Percentiles rank a stretch among this genome's conserved stretches.
These are phyloP conservation scores for Hirtodrosophila cameraria DNA, from an alignment of 2,888 invertebrate genomes.

Conservation along the genomic window DNA sequence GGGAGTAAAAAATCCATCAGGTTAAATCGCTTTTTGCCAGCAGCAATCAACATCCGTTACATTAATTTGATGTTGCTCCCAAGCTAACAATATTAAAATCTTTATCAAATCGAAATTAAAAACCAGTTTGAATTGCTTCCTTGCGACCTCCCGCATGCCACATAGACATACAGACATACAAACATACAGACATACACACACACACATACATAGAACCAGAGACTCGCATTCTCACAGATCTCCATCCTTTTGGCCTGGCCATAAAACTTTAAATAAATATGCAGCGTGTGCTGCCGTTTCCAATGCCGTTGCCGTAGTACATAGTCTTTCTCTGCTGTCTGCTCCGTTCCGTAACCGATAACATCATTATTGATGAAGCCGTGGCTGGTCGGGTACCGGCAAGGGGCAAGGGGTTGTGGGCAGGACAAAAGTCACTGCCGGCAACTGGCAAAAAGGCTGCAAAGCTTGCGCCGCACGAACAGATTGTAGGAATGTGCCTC, in stretches of 20 bases:
- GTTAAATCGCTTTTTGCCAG: slow-evolving; percentile 43
- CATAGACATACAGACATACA: neutral
- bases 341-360: slow-evolving; percentile 70
- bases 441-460: slow-evolving; percentile 69
- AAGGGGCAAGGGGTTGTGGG: slow-evolving; percentile 15
- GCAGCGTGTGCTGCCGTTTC: slow-evolving; percentile 65
- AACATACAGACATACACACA: slow-evolving; percentile 1
- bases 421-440: slow-evolving; percentile 56
- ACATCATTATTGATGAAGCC: slow-evolving; percentile 75
- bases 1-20: slow-evolving; percentile 56
- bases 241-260: slow-evolving; percentile 50
- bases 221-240: slow-evolving; percentile 25
- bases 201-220: slow-evolving; percentile 9
- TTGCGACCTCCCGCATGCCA: slow-evolving; percentile 20
- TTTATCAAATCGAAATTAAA: slow-evolving; percentile 77
- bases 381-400: slow-evolving; percentile 43
- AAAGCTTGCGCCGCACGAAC: slow-evolving; percentile 60
- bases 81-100: slow-evolving; percentile 73
- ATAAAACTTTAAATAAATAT: slow-evolving; percentile 77
- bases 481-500: slow-evolving; percentile 75
- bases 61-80: slow-evolving; percentile 62
- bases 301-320: slow-evolving; percentile 24
- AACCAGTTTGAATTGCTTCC: slow-evolving; percentile 74
- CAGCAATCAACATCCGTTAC: slow-evolving; percentile 71
- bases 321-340: slow-evolving; percentile 51